Evolutionary conservation across 1,140 invertebrate genomes (phyloP), one percentile per base, ranked within the genome.

Genomic region (Scylla paramamosain): DNA sequence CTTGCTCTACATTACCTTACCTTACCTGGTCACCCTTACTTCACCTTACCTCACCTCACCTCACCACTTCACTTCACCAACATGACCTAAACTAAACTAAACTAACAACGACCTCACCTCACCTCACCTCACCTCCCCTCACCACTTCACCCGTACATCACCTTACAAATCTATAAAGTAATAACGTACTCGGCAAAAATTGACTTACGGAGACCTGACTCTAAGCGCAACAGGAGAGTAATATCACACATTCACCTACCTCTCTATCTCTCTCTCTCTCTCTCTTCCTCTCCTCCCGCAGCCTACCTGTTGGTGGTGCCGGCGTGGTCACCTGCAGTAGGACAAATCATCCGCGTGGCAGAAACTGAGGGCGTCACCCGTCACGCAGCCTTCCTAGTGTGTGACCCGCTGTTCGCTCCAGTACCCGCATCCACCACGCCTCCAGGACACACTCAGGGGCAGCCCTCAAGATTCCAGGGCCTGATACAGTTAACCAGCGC

Each of bases 381-480:
- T 7, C 77, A 84, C 4, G 67, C 94, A 14, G 90, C 90, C 45
- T 95, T 95, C 94, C 29, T 95, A 89, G 59, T 95, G 59, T 46
- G 91, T 46, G 94, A 95, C 94, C 94, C 94, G 0, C 90, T 92
- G 67, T 95, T 91, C 90, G 94, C 94, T n/a, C 94, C 94, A 7
- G 29, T 77, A n/a, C 89, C 94, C n/a, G 29, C 52, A 16, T 52
- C 45, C 46, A 2, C 52, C 59, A 67, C 84, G 28, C 84, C 93
- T 48, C 29, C 45, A 28, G 4, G 28, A n/a, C 48, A 20, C 45
- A 46, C 87, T 0, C 28, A 52, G 8, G 6, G 25, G 20, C 87
- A 25, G 10, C 28, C 28, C 7, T 14, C 31, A 48, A 28, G 90
- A 32, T 91, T 25, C 48, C 0, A 16, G 10, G 48, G 48, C 0